Evolutionary conservation across 2,797 vertebrate species (phyloP).

Genomic region (Hoplostethus atlanticus): DNA sequence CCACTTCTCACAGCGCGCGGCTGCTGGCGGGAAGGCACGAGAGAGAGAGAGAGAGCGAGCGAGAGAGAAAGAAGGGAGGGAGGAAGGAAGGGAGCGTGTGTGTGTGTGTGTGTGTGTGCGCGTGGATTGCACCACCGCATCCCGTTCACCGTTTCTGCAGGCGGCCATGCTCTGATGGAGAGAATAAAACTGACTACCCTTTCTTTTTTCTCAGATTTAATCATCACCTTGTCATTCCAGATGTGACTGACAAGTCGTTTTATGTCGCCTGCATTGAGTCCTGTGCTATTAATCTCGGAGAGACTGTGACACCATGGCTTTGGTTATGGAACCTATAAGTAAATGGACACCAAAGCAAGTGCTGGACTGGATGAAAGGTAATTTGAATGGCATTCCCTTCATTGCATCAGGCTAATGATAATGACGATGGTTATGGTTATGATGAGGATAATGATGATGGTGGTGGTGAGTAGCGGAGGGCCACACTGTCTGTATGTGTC

Average conservation of each 20-base stretch:
- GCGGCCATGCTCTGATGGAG: conserved; percentile 87
- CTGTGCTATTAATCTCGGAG: conserved; percentile 84
- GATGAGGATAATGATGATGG: conserved; percentile 26
- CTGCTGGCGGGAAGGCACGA: conserved; percentile 83
- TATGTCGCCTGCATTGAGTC: conserved; percentile 78
- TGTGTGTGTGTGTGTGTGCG: conserved; percentile 73
- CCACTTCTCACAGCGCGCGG: conserved; percentile 80
- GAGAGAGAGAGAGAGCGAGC: conserved; percentile 53
- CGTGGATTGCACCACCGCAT: conserved; percentile 88
- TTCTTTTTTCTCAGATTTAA: conserved; percentile 49
- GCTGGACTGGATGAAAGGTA: conserved; percentile 97
- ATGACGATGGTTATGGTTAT: conserved; percentile 40
- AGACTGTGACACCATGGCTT: conserved; percentile 90
- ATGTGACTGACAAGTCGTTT: conserved; percentile 80
- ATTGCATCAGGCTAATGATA: conserved; percentile 30
- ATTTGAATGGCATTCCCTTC: conserved; percentile 55
- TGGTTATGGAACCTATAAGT: conserved; percentile 95
- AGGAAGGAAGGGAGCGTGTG: conserved; percentile 50
- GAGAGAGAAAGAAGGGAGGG: conserved; percentile 44
- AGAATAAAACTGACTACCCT: conserved; percentile 68
- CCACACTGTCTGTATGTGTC: conserved; percentile 64
- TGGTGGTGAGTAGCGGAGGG: conserved; percentile 61
- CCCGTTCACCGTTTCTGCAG: conserved; percentile 80
- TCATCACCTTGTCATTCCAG: conserved; percentile 68
- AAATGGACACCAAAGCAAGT: conserved; percentile 96